Evolutionary conservation across 2,888 invertebrate genomes (phyloP), one percentile per base, ranked within the genome.

Genomic region (Drosophila diplacantha): DNA sequence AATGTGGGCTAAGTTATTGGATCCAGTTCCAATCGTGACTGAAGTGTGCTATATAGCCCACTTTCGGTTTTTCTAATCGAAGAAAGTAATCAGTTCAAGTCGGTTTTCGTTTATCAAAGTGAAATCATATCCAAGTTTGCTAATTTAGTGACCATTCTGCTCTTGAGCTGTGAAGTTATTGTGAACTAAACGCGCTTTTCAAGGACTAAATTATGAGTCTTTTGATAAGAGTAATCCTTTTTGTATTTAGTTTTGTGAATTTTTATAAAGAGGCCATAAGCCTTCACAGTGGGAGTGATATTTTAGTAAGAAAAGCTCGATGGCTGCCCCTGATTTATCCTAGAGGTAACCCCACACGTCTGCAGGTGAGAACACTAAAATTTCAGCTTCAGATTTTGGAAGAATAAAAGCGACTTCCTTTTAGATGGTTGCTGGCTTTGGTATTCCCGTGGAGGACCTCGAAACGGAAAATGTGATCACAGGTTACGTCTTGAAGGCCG

Each of bases 401-500:
- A 18, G 1, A 12, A 20, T 29, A 9, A 18, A 18, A 12, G 0
- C 2, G 5, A 38, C 9, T 20, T 2, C 4, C 3, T 24, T 22
- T 3, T 31, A 72, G 75, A 51, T 74, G 55, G 69, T 70, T 46
- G 63, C 47, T n/a, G 69, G 71, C 20, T 78, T 81, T 59, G 81
- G 69, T 47, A 68, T 67, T 32, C 71, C 70, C 0, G 70, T 64
- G 2, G 65, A 69, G 12, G 62, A 58, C 50, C 68, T 73, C 0
- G 50, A 66, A 5, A 8, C 52, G 18, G 73, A 76, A 47, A 55
- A 69, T 5, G 72, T 85, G 39, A 68, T 76, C 7, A 71, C 72
- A 0, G 78, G 80, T 1, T 80, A 74, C 46, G 84, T 84, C n/a
- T n/a, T 85, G 0, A 84, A 85, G 53, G 80, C 81, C 0, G 70